Base-by-base conservation (phyloP, 1,140 invertebrate genomes). In the Hestina assimilis region DNA sequence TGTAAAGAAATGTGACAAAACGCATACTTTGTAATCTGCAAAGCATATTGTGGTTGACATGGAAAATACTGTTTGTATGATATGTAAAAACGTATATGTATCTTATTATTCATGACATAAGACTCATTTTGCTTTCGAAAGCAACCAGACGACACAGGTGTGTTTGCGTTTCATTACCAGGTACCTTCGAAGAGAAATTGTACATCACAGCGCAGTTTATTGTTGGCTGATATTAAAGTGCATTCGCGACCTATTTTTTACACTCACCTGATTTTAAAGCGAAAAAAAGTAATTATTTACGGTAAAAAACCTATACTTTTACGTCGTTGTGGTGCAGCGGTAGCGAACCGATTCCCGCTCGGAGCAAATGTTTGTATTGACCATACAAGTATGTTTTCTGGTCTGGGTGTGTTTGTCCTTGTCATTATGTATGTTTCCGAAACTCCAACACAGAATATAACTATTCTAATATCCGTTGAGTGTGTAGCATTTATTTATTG, bases 161-260 rank as follows among this genome's bases (percentile, higher is more conserved):
- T 74, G 71, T 74, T 74, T 72, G 63, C 59, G 24, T 76, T 74
- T 63, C 69, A 74, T 76, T 76, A 76, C 59, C 40, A 35, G 56
- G 59, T 51, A 42, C 35, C 52, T 58, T 43, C 61, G 55, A 51
- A 46, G 42, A 46, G 47, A 59, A 58, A 62, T 51, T 59, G 50
- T 58, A 48, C 41, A 48, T 56, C 52, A 52, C 11, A 35, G 28
- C 28, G 23, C 31, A 58, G 42, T 53, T 63, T 54, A 62, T 61
- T 60, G 59, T 71, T 62, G 47, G 21, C 31, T 31, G 46, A 48
- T 57, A 63, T 47, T 63, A 53, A 35, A 42, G 31, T 46, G 46
- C 40, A 33, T 21, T 31, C 46, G 24, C 19, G 55, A 58, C 42
- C 55, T 24, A 41, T 19, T 45, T 50, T 48, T 50, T 26, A 38